Evolutionary conservation across 2,113 vertebrate genomes (phyloP).

Genomic region (Gobio gobio): DNA sequence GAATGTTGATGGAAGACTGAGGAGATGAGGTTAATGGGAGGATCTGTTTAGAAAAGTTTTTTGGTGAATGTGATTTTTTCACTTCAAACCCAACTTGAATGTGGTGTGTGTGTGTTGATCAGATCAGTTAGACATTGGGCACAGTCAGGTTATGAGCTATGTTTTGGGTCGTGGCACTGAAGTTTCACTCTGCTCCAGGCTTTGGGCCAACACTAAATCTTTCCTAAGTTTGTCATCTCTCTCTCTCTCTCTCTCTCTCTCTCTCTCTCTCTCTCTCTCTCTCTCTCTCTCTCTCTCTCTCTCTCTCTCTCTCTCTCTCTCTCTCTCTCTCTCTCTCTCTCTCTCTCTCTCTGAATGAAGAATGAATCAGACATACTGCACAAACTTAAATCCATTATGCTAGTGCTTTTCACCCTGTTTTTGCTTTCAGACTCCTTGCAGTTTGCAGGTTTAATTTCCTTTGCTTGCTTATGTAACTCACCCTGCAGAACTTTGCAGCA

Average conservation of each 20-base stretch:
- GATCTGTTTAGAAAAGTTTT: background rate
- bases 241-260: background rate
- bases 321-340: background rate
- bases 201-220: constrained; percentile 28
- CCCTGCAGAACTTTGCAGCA: background rate
- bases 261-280: background rate
- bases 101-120: background rate
- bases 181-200: constrained; percentile 22
- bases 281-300: no score
- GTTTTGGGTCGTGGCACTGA: constrained; percentile 18
- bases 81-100: background rate
- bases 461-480: background rate
- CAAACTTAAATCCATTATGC: background rate
- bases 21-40: background rate
- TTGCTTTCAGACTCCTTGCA: background rate
- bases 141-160: constrained; percentile 16
- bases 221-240: constrained; percentile 29
- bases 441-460: background rate
- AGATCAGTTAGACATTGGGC: constrained; percentile 7
- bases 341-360: background rate
- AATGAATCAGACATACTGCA: background rate
- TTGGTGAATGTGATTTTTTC: background rate
- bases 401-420: background rate
- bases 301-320: background rate
- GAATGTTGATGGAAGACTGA: background rate